A percentile compares a stretch with the other conserved stretches of the same genome.
phyloP scores from a whole-genome alignment of 2,797 vertebrate genomes.

The Anguilla anguilla region DNA sequence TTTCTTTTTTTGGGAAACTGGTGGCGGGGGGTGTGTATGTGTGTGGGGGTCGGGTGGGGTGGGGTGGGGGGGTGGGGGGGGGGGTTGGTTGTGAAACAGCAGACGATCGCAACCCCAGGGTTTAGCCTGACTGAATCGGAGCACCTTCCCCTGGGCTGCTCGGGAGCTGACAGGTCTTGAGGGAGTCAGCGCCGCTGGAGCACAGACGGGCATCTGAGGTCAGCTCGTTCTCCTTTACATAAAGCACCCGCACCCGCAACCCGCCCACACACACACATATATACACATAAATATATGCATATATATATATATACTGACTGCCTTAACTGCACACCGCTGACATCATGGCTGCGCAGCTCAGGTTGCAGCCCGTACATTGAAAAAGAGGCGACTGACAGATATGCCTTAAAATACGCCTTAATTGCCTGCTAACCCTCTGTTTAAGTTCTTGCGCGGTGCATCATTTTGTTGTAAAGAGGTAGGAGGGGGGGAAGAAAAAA shows the following conservation, averaged over 20 bases:
- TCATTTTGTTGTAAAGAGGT: not conserved
- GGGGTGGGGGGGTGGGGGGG: not conserved
- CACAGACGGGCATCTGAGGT: slow-evolving; percentile 6
- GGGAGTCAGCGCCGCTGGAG: not conserved
- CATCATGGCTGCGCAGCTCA: not conserved
- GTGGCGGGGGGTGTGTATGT: too few species aligned
- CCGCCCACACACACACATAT: not conserved
- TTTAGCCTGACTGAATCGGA: not conserved
- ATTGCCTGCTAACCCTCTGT: not conserved
- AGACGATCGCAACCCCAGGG: not conserved
- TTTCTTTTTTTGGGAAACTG: too few species aligned
- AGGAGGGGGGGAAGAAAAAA: not conserved
- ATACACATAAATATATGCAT: too few species aligned
- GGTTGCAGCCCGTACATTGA: not conserved
- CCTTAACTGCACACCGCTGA: too few species aligned
- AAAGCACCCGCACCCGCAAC: not conserved
- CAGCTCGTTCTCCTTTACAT: slow-evolving; percentile 23
- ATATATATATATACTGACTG: too few species aligned
- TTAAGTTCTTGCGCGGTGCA: not conserved
- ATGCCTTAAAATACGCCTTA: not conserved
- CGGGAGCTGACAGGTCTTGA: not conserved
- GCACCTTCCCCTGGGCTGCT: slow-evolving; percentile 7
- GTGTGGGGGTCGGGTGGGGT: too few species aligned
- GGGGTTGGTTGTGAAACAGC: not conserved
- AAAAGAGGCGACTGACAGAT: too few species aligned